Evolutionary conservation across 1,140 invertebrate species (phyloP), one percentile per base, ranked within the genome.

Genomic region (Colletes gigas): DNA sequence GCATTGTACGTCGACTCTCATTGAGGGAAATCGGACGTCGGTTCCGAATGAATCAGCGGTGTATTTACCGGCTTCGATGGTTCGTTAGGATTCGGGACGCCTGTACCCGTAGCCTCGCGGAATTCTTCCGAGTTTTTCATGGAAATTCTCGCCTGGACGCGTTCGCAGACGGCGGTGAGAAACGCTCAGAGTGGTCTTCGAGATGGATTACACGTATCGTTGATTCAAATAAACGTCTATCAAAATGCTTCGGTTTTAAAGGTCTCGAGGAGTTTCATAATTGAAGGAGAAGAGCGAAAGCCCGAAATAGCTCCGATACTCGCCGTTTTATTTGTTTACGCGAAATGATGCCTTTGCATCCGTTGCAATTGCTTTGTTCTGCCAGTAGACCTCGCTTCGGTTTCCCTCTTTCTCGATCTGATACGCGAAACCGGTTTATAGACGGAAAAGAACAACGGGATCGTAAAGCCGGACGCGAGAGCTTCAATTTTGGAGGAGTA

Each of bases 381-480:
- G 19, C 39, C 54, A 19, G 74, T 21, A 15, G 19, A 76, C 9
- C 19, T 55, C 10, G 57, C 9, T n/a, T n/a, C 21, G 41, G 44
- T 1, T 41, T 83, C 66, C 14, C 79, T 84, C 72, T 54, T 75
- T 57, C 59, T 67, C 62, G 57, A 80, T 79, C 78, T 68, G 65
- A 80, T 80, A 80, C 41, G 44, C 19, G 57, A 17, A 80, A 83
- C 70, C 71, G 77, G 81, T 80, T 83, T 83, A 74, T 52, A 83
- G 62, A 63, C 59, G 65, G 65, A 62, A 69, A 80, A 57, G 63
- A 63, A 75, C 63, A 83, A 81, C 79, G 66, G 62, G 54, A 44
- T 73, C 47, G 65, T 78, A 59, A 84, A 82, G 52, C 19, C 55
- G 44, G 21, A 83, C 68, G 57, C 80, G 55, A 59, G n/a, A 82